A percentile compares a stretch with the other conserved stretches of the same genome.
Evolutionary conservation across 2,888 invertebrate species (phyloP).

Genomic region (Sinelater perroti): DNA sequence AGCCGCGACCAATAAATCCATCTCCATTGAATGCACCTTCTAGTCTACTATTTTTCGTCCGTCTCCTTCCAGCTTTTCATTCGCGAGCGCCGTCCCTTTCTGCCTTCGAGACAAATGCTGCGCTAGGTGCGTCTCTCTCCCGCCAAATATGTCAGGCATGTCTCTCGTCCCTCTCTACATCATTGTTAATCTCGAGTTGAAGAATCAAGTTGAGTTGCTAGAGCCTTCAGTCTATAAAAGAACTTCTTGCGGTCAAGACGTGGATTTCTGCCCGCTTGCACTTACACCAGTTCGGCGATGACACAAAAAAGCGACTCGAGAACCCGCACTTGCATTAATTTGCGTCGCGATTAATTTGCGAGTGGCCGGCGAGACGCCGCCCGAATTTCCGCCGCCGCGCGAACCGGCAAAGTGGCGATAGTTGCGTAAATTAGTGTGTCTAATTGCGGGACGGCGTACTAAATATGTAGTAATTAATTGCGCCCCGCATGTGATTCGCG

Average conservation of each 20-base stretch:
- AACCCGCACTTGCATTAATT: constrained; percentile 21
- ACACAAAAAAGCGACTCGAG: constrained; percentile 9
- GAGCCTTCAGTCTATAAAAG: constrained; percentile 47
- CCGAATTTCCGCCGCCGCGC: constrained; percentile 5
- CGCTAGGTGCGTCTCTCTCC: constrained; percentile 41
- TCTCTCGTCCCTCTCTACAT: constrained; percentile 55
- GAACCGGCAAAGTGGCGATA: background rate
- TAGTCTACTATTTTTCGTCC: constrained; percentile 34
- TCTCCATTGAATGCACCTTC: constrained; percentile 39
- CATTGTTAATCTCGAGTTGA: constrained; percentile 49
- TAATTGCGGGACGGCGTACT: constrained; percentile 1
- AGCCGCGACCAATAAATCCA: constrained; percentile 36
- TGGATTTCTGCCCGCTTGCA: constrained; percentile 19
- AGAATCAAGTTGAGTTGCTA: constrained; percentile 39
- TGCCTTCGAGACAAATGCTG: constrained; percentile 29
- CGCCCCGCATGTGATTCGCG: background rate
- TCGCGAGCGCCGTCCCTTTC: constrained; percentile 26
- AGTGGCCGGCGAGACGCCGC: background rate
- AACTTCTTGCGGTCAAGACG: constrained; percentile 38
- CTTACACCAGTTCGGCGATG: constrained; percentile 15
- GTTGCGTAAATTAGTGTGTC: constrained; percentile 19
- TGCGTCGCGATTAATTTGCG: constrained; percentile 16
- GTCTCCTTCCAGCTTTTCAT: constrained; percentile 30
- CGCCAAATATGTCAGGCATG: constrained; percentile 59
- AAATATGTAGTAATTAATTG: constrained; percentile 12